Percentiles rank a stretch among this genome's conserved stretches.
Conservation (phyloP, 2,888 invertebrate species). For the Charanyca ferruginea region DNA sequence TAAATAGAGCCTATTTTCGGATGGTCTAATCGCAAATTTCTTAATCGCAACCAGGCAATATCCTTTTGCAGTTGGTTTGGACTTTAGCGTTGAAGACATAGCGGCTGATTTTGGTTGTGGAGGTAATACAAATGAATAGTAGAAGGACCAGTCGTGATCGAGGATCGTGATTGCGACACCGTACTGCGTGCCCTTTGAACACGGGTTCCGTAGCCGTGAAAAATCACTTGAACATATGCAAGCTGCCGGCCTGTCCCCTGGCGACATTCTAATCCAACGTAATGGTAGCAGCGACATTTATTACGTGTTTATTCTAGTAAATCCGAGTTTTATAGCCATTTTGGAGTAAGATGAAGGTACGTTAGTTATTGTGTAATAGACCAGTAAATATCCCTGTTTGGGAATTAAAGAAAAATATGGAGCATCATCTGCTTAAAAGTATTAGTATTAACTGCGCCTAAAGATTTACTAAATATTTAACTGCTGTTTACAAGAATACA, state of each 20-base stretch:
- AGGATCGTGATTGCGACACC: conserved; percentile 90
- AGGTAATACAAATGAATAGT: conserved; percentile 81
- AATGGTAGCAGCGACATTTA: conserved; percentile 72
- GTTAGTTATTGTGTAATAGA: conserved; percentile 37
- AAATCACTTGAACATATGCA: conserved; percentile 91
- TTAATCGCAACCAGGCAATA: conserved; percentile 52
- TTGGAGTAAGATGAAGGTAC: conserved; percentile 31
- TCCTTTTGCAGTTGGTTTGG: conserved; percentile 58
- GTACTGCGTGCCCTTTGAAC: conserved; percentile 90
- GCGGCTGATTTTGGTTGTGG: conserved; percentile 69
- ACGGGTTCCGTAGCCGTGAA: conserved; percentile 90
- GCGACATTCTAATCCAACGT: conserved; percentile 86
- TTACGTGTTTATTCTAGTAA: conserved; percentile 48
- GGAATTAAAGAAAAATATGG: conserved; percentile 44
- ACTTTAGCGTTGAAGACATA: conserved; percentile 67
- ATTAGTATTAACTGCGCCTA: neutral
- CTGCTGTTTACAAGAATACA: neutral
- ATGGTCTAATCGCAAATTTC: conserved; percentile 64
- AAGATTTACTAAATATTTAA: conserved; percentile 20
- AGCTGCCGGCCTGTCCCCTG: conserved; percentile 79
- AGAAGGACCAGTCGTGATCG: conserved; percentile 88
- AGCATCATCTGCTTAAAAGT: conserved; percentile 15
- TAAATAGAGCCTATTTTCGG: conserved; percentile 72
- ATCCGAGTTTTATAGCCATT: conserved; percentile 50
- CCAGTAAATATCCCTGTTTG: conserved; percentile 42